A percentile compares a stretch with the other conserved stretches of the same genome.
phyloP scores from a whole-genome alignment of 2,113 vertebrate genomes.

The Aix galericulata region DNA sequence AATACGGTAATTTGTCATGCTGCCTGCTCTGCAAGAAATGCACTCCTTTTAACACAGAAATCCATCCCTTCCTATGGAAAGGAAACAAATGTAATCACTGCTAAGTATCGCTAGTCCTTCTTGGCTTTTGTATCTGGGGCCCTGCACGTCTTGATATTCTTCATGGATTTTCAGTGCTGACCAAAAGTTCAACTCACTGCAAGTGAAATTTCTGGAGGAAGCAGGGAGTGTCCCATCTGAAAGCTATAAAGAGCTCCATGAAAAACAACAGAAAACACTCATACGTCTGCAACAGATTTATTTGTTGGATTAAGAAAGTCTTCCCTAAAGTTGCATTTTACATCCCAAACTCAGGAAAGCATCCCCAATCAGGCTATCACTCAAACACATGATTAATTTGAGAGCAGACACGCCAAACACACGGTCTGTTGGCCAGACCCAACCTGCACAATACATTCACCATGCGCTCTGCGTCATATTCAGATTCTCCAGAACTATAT shows the following conservation, averaged over 20 bases:
- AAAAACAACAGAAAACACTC: constrained; percentile 42
- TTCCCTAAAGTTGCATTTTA: constrained; percentile 18
- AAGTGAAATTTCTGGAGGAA: constrained; percentile 51
- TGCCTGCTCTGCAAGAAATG: not conserved
- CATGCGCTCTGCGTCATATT: not conserved
- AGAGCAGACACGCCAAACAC: constrained; percentile 1
- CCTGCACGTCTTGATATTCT: not conserved
- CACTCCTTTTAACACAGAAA: not conserved
- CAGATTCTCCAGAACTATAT: not conserved
- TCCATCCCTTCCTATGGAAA: constrained; percentile 28
- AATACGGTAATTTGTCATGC: not conserved
- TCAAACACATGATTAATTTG: not conserved
- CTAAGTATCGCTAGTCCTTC: not conserved
- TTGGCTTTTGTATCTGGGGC: not conserved
- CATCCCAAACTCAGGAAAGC: not conserved
- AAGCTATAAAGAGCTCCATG: constrained; percentile 44
- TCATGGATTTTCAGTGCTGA: not conserved
- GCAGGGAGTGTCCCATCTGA: constrained; percentile 56
- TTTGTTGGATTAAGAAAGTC: constrained; percentile 27
- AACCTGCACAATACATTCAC: not conserved
- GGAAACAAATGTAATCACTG: not conserved
- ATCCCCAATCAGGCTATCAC: not conserved
- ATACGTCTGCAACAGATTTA: constrained; percentile 34
- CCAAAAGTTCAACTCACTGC: constrained; percentile 46
- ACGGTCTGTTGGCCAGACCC: not conserved